Percentiles rank a stretch among this genome's conserved stretches.
These are phyloP conservation scores for Takifugu ocellatus DNA, from an alignment of 2,797 vertebrate species.

Conservation along the genomic window DNA sequence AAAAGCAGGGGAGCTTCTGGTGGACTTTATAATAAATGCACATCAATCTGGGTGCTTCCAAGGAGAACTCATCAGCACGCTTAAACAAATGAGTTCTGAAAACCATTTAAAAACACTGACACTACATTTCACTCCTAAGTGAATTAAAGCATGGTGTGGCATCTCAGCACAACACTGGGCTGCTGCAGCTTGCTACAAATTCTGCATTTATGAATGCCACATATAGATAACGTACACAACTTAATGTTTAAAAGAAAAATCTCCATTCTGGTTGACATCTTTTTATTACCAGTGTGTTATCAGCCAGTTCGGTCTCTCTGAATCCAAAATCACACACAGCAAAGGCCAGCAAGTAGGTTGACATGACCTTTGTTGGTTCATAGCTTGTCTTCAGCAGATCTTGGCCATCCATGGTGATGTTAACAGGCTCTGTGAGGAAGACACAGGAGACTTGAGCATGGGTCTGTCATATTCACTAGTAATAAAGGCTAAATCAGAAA, in stretches of 20 bases:
- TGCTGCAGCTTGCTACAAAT: too few relatives aligned
- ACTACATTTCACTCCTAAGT: too few relatives aligned
- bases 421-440: constrained; percentile 39
- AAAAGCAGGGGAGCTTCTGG: neutral
- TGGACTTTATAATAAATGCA: too few relatives aligned
- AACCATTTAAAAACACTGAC: too few relatives aligned
- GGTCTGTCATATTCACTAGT: too few relatives aligned
- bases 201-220: too few relatives aligned
- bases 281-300: constrained; percentile 51
- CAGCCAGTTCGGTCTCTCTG: accelerated
- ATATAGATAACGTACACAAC: too few relatives aligned
- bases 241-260: too few relatives aligned
- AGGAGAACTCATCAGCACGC: neutral
- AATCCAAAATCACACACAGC: constrained; percentile 77
- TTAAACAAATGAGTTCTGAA: too few relatives aligned
- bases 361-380: constrained; percentile 82
- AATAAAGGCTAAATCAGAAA: too few relatives aligned
- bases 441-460: neutral
- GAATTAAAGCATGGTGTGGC: too few relatives aligned
- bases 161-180: too few relatives aligned
- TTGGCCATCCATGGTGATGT: accelerated
- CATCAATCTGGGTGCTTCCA: neutral
- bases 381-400: constrained; percentile 65
- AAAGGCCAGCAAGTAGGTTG: constrained; percentile 90
- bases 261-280: neutral